Conservation (phyloP, 2,888 invertebrate species). For the Plutella xylostella region DNA sequence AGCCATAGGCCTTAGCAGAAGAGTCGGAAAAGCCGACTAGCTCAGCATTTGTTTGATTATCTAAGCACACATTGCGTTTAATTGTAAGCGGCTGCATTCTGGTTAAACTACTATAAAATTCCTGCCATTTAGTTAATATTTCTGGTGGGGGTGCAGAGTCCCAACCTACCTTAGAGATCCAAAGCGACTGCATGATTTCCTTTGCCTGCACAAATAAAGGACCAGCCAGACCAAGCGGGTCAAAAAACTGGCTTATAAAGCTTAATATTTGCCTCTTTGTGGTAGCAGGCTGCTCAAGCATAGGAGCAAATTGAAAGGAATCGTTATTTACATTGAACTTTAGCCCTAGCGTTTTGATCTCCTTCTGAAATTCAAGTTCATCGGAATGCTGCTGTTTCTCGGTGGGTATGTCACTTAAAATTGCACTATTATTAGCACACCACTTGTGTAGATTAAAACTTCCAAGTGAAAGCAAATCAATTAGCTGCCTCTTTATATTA, state of each 20-base stretch:
- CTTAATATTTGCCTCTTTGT: constrained; percentile 9
- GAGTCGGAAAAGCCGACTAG: constrained; percentile 17
- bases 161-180: constrained; percentile 12
- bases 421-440: neutral
- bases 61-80: no score
- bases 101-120: constrained; percentile 10
- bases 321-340: neutral
- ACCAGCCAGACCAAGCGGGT: constrained; percentile 14
- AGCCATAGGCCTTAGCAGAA: constrained; percentile 12
- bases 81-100: constrained; percentile 11
- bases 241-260: constrained; percentile 13
- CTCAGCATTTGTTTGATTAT: no score
- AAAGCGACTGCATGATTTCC: constrained; percentile 15
- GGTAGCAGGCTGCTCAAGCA: neutral
- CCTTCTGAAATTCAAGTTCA: constrained; percentile 11
- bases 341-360: neutral
- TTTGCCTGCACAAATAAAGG: constrained; percentile 13
- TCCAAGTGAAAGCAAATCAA: neutral
- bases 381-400: constrained; percentile 12
- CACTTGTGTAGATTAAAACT: neutral
- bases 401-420: neutral
- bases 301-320: constrained; percentile 6
- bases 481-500: neutral
- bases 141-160: constrained; percentile 4
- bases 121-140: constrained; percentile 6